Base-by-base conservation (phyloP, 2,113 vertebrate genomes). In the Naja naja region DNA sequence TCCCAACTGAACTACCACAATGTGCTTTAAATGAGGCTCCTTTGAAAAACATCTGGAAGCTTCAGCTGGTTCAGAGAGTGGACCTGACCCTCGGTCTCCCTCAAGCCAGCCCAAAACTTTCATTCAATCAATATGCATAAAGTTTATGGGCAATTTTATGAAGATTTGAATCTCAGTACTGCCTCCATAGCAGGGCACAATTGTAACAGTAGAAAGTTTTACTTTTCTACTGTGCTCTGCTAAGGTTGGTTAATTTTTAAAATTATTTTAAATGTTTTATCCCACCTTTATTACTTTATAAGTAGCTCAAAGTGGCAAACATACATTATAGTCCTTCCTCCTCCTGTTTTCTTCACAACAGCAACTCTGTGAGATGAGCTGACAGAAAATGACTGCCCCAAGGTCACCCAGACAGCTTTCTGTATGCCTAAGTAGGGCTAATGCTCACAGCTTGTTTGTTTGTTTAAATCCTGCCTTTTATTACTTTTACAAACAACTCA, bases 81-180 rank as follows among this genome's bases (percentile, higher is more conserved):
- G 69, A 74, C n/a, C 16, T 74, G n/a, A 74, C 69, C 69, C 16
- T 20, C n/a, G n/a, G n/a, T 81, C 16, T 81, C 74, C 34, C 74
- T 43, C 7, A 39, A 81, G 74, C 18, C 74, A 81, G 74, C 34
- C 74, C n/a, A 43, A 81, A 39, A 81, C 34, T 81, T 81, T 81
- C 69, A 22, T 39, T 39, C 74, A 39, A 81, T 0, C 88, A 93
- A 18, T 56, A 2, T 90, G 93, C 91, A 89, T 43, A 0, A 55
- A 2, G 5, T 30, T 91, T 4, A 58, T 58, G 14, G 95, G 90
- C 7, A 94, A 94, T 90, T 93, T 92, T 55, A 10, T 39, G 53
- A 27, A 22, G 87, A 39, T 58, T 85, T 30, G 30, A 58, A 91
- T 58, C 27, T 89, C 69, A 89, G 14, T 23, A 9, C 45, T 47